Percentiles rank a stretch among this genome's conserved stretches.
Conservation (phyloP, 1,140 invertebrate genomes). For the Bombus difficillimus region DNA sequence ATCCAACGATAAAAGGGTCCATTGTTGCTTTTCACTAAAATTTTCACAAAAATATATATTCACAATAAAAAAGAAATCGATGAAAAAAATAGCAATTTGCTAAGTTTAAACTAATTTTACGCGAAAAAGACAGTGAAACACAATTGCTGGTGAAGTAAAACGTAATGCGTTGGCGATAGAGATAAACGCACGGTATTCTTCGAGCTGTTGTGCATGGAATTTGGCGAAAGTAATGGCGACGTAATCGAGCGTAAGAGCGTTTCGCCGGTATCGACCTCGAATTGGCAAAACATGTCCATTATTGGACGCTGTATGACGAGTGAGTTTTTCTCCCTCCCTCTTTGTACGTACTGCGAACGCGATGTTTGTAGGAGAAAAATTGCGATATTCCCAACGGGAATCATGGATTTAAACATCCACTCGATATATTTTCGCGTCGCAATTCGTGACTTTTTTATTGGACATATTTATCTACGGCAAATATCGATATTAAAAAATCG, state of each 20-base stretch:
- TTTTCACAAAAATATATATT: too few relatives aligned
- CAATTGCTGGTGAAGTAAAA: neutral
- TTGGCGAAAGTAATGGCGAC: conserved; percentile 34
- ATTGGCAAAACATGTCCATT: conserved; percentile 32
- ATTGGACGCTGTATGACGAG: conserved; percentile 4
- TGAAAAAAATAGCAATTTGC: too few relatives aligned
- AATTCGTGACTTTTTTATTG: neutral
- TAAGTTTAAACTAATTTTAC: neutral
- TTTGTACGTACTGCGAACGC: neutral
- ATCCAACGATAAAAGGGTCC: too few relatives aligned
- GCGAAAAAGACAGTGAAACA: too few relatives aligned
- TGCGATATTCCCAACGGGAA: too few relatives aligned
- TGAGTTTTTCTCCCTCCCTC: conserved; percentile 8
- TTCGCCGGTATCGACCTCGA: conserved; percentile 2
- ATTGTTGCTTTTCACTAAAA: too few relatives aligned
- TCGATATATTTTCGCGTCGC: neutral
- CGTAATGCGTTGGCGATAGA: neutral
- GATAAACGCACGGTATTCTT: conserved; percentile 1
- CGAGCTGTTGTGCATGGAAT: neutral
- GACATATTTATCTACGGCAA: neutral
- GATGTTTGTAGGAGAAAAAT: conserved; percentile 18
- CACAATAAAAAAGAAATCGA: too few relatives aligned
- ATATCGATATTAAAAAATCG: neutral
- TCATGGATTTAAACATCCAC: neutral
- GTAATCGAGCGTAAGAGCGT: conserved; percentile 30